A percentile compares a stretch with the other conserved stretches of the same genome.
These are phyloP conservation scores for Hirundichthys speculiger DNA, from an alignment of 2,113 vertebrate species.

Conservation along the genomic window DNA sequence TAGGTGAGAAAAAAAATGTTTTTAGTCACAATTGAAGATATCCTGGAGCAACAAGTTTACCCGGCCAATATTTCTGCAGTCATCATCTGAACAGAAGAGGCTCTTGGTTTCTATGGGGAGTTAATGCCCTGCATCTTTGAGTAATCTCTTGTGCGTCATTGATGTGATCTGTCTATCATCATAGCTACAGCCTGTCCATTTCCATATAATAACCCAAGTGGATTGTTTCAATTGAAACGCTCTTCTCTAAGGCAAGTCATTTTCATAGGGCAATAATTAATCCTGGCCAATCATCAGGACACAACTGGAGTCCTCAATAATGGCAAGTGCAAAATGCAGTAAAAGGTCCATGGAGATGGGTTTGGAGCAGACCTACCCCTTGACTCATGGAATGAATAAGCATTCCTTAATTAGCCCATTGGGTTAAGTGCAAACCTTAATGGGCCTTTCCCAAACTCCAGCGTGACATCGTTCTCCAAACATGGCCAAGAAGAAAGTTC, in stretches of 20 bases:
- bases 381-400: conserved; percentile 95
- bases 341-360: conserved; percentile 84
- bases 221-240: conserved; percentile 65
- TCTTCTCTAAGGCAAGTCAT: conserved; percentile 64
- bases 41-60: background rate
- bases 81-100: background rate
- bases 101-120: conserved; percentile 29
- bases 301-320: conserved; percentile 71
- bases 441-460: conserved; percentile 98
- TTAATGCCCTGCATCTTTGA: conserved; percentile 8
- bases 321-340: conserved; percentile 95
- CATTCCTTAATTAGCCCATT: conserved; percentile 99
- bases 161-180: conserved; percentile 35
- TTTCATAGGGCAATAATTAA: conserved; percentile 71
- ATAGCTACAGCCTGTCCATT: conserved; percentile 57
- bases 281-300: conserved; percentile 59
- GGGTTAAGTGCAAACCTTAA: conserved; percentile 99
- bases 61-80: background rate
- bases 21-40: too few relatives aligned
- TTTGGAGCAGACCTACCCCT: conserved; percentile 83
- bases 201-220: conserved; percentile 58
- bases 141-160: conserved; percentile 40
- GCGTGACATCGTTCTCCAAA: conserved; percentile 97
- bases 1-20: too few relatives aligned
- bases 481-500: conserved; percentile 99